Conservation (phyloP, 2,888 invertebrate species). For the Lasioglossum marginatum region DNA sequence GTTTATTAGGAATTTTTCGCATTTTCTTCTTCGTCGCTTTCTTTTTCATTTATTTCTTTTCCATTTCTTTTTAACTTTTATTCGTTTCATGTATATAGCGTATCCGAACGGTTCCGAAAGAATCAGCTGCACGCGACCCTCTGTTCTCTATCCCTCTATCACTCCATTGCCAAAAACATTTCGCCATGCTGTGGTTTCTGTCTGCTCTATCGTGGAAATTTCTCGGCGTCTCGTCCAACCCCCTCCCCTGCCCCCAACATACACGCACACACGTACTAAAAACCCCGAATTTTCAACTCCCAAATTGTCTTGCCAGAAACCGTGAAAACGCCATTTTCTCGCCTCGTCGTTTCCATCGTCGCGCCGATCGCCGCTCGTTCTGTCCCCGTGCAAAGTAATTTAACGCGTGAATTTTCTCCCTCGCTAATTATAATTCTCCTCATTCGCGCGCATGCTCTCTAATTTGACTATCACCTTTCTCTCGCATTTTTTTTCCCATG, state of each 20-base stretch:
- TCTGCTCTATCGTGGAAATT: not conserved
- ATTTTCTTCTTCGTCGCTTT: constrained; percentile 32
- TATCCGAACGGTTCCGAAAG: constrained; percentile 55
- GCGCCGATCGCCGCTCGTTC: constrained; percentile 80
- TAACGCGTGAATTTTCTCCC: constrained; percentile 80
- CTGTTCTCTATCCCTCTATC: not conserved
- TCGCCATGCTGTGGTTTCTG: constrained; percentile 8
- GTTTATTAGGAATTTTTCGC: constrained; percentile 71
- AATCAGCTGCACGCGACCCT: constrained; percentile 26
- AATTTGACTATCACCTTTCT: constrained; percentile 39
- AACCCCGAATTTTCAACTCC: not conserved
- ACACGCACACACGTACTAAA: not conserved
- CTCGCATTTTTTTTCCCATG: constrained; percentile 5
- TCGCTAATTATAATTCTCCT: constrained; percentile 56
- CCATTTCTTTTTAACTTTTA: constrained; percentile 11
- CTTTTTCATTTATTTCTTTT: constrained; percentile 27
- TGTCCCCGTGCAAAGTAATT: constrained; percentile 81
- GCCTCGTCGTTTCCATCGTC: constrained; percentile 47
- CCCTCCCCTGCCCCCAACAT: constrained; percentile 17
- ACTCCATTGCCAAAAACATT: constrained; percentile 25
- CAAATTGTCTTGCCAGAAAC: constrained; percentile 30
- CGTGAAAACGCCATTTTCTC: constrained; percentile 46
- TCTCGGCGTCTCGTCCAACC: constrained; percentile 29
- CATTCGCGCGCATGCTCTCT: constrained; percentile 57
- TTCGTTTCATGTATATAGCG: constrained; percentile 33